Evolutionary conservation across 2,113 vertebrate genomes (phyloP).

Genomic region (Ceuthmochares aereus): DNA sequence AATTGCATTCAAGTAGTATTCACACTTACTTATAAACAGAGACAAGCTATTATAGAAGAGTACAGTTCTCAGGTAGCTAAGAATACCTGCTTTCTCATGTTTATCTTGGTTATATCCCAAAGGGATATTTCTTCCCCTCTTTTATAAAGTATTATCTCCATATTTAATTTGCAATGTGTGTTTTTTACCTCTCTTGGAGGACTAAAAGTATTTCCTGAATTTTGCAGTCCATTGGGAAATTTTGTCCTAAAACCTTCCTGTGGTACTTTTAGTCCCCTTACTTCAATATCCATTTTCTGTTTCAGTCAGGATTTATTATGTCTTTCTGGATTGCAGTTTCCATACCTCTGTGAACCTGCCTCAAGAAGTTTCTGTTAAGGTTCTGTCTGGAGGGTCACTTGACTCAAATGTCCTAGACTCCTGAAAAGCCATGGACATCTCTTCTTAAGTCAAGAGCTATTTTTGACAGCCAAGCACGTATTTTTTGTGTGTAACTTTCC

Average conservation of each 20-base stretch:
- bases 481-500: not conserved
- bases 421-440: rapidly evolving
- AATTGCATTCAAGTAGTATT: not conserved
- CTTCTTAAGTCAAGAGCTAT: not conserved
- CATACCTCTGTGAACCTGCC: not conserved
- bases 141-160: not conserved
- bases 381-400: not conserved
- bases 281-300: not conserved
- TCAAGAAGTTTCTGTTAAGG: not conserved
- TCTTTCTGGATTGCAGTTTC: not conserved
- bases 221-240: not conserved
- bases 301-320: not conserved
- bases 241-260: not conserved
- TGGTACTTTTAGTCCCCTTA: not conserved
- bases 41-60: not conserved
- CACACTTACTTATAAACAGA: not conserved
- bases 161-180: not conserved
- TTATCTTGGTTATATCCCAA: not conserved
- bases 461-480: not conserved
- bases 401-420: not conserved
- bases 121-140: not conserved
- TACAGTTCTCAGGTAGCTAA: not conserved
- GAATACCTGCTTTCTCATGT: not conserved
- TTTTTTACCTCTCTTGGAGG: slow-evolving; percentile 5
- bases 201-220: not conserved